Evolutionary conservation across 2,888 invertebrate species (phyloP).

Genomic region (Asteroscopus sphinx): DNA sequence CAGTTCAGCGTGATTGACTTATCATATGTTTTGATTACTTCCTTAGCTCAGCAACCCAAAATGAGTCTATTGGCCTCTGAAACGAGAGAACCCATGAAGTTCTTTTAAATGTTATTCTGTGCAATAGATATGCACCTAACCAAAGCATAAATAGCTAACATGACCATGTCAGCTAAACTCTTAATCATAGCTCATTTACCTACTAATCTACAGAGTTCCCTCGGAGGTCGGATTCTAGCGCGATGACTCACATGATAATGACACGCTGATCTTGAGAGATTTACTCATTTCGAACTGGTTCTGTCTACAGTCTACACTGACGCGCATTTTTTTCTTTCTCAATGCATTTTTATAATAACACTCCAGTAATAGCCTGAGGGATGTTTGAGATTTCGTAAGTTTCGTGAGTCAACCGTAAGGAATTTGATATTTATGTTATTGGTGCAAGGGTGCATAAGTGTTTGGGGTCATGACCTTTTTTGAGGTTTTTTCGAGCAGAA

Average conservation of each 20-base stretch:
- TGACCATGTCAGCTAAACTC: background rate
- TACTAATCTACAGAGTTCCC: conserved; percentile 64
- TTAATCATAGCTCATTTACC: conserved; percentile 40
- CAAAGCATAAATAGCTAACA: background rate
- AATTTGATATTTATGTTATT: conserved; percentile 54
- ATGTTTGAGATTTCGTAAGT: conserved; percentile 45
- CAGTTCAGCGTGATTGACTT: too few relatives aligned
- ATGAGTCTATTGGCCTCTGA: too few relatives aligned
- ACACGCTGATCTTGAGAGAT: conserved; percentile 66
- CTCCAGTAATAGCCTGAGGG: conserved; percentile 42
- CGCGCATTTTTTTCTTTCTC: conserved; percentile 60
- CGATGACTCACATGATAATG: conserved; percentile 75
- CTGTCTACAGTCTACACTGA: conserved; percentile 69
- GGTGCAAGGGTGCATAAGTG: conserved; percentile 48
- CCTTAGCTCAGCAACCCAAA: too few relatives aligned
- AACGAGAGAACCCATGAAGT: too few relatives aligned
- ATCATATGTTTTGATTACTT: too few relatives aligned
- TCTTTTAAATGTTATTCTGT: background rate
- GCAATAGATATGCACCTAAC: background rate
- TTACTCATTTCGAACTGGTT: conserved; percentile 67
- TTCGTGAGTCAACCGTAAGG: conserved; percentile 54
- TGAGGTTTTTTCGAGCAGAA: conserved; percentile 12
- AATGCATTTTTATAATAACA: conserved; percentile 53
- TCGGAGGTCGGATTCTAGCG: conserved; percentile 70
- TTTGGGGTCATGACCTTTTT: conserved; percentile 52